A percentile compares a stretch with the other conserved stretches of the same genome.
Conservation (phyloP, 2,888 invertebrate genomes). For the Hypercompe scribonia region DNA sequence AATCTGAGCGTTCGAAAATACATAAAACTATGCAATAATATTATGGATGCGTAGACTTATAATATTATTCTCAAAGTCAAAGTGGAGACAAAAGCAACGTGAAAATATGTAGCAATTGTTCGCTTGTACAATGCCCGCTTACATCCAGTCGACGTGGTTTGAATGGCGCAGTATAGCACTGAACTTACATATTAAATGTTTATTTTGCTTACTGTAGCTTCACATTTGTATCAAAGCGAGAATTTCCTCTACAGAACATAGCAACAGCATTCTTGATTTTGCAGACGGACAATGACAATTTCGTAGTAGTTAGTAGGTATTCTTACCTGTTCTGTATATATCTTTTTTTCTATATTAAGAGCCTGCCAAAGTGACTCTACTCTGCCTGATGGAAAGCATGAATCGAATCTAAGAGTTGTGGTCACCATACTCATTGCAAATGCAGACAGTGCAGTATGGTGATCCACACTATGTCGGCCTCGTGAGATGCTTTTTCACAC, state of each 20-base stretch:
- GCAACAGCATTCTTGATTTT: background rate
- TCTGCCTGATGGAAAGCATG: no score
- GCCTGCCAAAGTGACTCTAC: no score
- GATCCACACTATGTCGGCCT: no score
- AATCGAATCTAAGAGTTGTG: no score
- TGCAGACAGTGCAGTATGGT: no score
- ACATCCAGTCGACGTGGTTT: slow-evolving; percentile 61
- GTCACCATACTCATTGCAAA: no score
- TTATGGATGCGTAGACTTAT: background rate
- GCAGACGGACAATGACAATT: background rate
- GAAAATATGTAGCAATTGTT: slow-evolving; percentile 77
- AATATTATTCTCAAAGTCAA: slow-evolving; percentile 33
- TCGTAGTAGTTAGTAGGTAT: background rate
- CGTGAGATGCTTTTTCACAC: no score
- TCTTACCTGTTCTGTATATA: no score
- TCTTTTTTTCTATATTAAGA: no score
- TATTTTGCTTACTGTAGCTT: slow-evolving; percentile 10
- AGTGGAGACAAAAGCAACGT: slow-evolving; percentile 66
- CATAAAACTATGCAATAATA: background rate
- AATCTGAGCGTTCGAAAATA: background rate
- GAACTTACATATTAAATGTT: slow-evolving; percentile 25
- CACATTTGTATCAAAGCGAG: background rate
- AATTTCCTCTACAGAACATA: background rate
- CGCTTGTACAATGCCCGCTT: slow-evolving; percentile 66
- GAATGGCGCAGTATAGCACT: slow-evolving; percentile 51